Evolutionary conservation across 2,113 vertebrate species (phyloP).

Genomic region (Gallinago jamesoni): DNA sequence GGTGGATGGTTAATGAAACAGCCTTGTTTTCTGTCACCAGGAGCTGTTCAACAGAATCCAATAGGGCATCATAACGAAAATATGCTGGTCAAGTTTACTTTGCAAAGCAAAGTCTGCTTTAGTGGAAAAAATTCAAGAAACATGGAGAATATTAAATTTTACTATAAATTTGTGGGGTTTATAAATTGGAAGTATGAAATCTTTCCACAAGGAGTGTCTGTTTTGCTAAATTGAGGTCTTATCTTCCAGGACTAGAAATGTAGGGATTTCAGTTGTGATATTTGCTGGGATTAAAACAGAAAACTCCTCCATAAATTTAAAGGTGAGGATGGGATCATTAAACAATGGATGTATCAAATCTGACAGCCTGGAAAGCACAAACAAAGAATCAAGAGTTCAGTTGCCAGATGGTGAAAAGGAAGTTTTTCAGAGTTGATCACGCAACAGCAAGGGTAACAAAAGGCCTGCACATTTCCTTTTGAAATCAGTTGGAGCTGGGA

Average conservation of each 20-base stretch:
- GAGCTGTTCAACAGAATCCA: neutral
- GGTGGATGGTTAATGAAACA: neutral
- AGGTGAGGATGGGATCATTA: neutral
- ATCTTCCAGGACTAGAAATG: neutral
- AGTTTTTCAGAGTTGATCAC: neutral
- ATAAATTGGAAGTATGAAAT: neutral
- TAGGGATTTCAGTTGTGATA: neutral
- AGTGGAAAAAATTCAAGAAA: neutral
- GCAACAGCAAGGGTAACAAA: neutral
- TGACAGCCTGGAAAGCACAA: neutral
- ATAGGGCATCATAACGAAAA: neutral
- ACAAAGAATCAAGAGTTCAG: neutral
- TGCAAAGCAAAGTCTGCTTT: neutral
- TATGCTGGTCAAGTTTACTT: neutral
- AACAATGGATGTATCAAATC: neutral
- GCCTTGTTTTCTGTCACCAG: neutral
- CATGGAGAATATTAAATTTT: neutral
- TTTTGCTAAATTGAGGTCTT: neutral
- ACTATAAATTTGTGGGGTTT: neutral
- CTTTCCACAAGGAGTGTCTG: neutral
- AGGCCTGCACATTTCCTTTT: neutral
- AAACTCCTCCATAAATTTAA: neutral
- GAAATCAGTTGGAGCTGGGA: neutral
- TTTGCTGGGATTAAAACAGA: neutral
- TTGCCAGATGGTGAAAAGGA: neutral